A percentile compares a stretch with the other conserved stretches of the same genome.
These are phyloP conservation scores for Phrynocephalus vlangalii DNA, from an alignment of 2,797 vertebrate genomes.

Conservation along the genomic window DNA sequence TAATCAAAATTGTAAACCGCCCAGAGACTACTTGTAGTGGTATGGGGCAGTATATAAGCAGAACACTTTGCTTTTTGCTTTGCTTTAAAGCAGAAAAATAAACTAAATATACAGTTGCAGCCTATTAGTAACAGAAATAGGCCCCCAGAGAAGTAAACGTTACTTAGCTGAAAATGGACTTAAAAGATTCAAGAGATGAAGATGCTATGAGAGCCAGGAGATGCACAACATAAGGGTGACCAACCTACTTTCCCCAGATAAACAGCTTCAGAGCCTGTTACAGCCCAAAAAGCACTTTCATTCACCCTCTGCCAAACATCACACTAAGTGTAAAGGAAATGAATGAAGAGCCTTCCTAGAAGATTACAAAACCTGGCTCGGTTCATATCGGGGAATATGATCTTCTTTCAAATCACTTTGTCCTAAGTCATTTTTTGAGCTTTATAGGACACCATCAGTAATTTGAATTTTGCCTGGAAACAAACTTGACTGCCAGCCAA, in stretches of 20 bases:
- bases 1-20: too few species aligned
- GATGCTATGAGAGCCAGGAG: not conserved
- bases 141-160: not conserved
- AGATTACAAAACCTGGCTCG: not conserved
- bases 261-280: too few species aligned
- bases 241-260: not conserved
- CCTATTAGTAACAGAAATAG: not conserved
- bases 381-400: not conserved
- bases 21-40: too few species aligned
- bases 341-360: not conserved
- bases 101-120: not conserved
- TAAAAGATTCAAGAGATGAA: not conserved
- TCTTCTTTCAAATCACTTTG: not conserved
- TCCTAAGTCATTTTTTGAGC: not conserved
- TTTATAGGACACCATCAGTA: not conserved
- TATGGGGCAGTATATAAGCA: too few species aligned
- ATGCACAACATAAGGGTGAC: not conserved
- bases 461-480: not conserved
- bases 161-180: not conserved
- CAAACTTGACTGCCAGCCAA: not conserved
- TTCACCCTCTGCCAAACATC: too few species aligned
- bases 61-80: too few species aligned
- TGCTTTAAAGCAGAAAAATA: not conserved
- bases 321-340: too few species aligned
- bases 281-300: too few species aligned